These are phyloP conservation scores for Tortricodes alternella DNA, from an alignment of 2,888 invertebrate genomes.

Conservation along the genomic window DNA sequence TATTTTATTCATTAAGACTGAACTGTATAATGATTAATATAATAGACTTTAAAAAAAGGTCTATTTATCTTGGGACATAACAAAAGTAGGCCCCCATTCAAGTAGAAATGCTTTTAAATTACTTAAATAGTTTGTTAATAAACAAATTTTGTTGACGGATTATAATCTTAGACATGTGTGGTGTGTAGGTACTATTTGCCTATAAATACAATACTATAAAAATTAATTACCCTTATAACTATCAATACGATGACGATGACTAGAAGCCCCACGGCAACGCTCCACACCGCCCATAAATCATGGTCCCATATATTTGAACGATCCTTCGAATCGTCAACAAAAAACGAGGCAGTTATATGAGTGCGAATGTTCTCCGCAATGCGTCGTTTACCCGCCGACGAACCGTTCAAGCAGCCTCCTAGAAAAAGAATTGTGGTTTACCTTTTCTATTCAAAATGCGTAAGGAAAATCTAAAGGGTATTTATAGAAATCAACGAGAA, in stretches of 20 bases:
- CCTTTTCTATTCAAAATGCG: slow-evolving; percentile 23
- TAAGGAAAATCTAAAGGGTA: not conserved
- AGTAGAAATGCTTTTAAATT: too few relatives aligned
- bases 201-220: not conserved
- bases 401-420: slow-evolving; percentile 88
- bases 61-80: too few relatives aligned
- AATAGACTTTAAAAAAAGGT: too few relatives aligned
- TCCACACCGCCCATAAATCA: slow-evolving; percentile 55
- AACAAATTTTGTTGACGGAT: too few relatives aligned
- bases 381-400: slow-evolving; percentile 88
- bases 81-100: too few relatives aligned
- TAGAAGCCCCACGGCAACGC: slow-evolving; percentile 51
- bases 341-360: slow-evolving; percentile 64
- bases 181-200: too few relatives aligned
- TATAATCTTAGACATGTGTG: too few relatives aligned
- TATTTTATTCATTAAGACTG: too few relatives aligned
- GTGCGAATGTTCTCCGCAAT: slow-evolving; percentile 81
- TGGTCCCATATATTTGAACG: slow-evolving; percentile 53
- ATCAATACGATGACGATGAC: slow-evolving; percentile 51
- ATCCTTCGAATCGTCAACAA: slow-evolving; percentile 59
- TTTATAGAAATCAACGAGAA: slow-evolving; percentile 6
- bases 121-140: too few relatives aligned
- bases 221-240: slow-evolving; percentile 56
- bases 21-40: too few relatives aligned
- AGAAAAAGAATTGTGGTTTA: slow-evolving; percentile 37